Conservation (phyloP, 2,113 vertebrate species). For the Platichthys flesus region DNA sequence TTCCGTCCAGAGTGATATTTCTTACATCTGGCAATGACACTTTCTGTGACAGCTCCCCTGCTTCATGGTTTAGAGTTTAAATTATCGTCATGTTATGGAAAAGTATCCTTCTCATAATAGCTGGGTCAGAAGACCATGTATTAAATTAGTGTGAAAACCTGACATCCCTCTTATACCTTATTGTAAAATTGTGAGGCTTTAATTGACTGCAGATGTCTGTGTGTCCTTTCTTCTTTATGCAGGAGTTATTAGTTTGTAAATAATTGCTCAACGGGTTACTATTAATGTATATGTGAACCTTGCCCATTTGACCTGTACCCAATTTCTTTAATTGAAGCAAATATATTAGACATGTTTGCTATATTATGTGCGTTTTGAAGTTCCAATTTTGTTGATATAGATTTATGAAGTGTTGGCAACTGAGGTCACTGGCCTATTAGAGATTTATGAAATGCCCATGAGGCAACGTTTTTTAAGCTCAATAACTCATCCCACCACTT, state of each 20-base stretch:
- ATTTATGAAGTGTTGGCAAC: constrained; percentile 81
- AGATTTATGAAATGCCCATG: constrained; percentile 83
- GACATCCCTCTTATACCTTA: constrained; percentile 74
- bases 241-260: constrained; percentile 79
- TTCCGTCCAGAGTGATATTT: constrained; percentile 54
- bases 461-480: constrained; percentile 72
- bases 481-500: constrained; percentile 76
- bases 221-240: constrained; percentile 72
- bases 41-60: constrained; percentile 47
- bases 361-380: constrained; percentile 71
- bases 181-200: constrained; percentile 74
- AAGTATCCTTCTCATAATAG: constrained; percentile 54
- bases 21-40: constrained; percentile 53
- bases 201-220: constrained; percentile 76
- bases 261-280: constrained; percentile 73
- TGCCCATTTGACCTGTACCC: constrained; percentile 71
- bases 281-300: constrained; percentile 66
- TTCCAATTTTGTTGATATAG: constrained; percentile 76
- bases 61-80: constrained; percentile 46
- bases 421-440: constrained; percentile 78
- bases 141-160: constrained; percentile 72
- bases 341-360: constrained; percentile 65
- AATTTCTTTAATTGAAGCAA: constrained; percentile 67
- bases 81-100: constrained; percentile 58
- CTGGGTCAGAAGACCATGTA: constrained; percentile 54